Base-by-base conservation (phyloP, 2,113 vertebrate species). In the Alethe diademata region DNA sequence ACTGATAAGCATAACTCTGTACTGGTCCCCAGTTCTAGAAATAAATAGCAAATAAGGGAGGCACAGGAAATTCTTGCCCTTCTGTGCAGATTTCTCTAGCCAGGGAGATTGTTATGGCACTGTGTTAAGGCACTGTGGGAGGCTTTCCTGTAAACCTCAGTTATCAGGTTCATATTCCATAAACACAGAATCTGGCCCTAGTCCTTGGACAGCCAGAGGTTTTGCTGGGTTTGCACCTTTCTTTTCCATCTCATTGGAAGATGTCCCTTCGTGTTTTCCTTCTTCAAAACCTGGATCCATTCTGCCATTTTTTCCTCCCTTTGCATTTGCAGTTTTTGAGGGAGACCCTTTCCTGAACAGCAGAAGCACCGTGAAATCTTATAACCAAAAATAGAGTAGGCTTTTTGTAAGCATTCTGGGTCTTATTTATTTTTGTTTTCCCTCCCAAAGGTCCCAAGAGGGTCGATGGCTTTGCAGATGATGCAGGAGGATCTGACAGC, bases 401-500 rank as follows among this genome's bases (percentile, higher is more conserved):
- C 24, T 71, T 58, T 78, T 74, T 66, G 17, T 54, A 61, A 57
- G 48, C 14, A 8, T 78, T 54, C 90, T 78, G 48, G 4, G 22
- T 73, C 23, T 40, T 64, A 33, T 14, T 80, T 75, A 9, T 73
- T 29, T 71, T 23, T 71, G 23, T 42, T 24, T 67, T 18, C 8
- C 23, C 38, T 81, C 35, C 25, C 50, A 65, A 19, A 93, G 67
- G 71, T 80, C 75, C 35, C 15, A 6, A 69, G 50, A 79, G 76
- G 45, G 72, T 93, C 3, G 4, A 11, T 80, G 56, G 50, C 89
- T 86, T 75, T 88, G n/a, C 36, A 53, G 91, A 88, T 84, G 79
- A 95, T 69, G 64, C 53, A 56, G 89, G 64, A 91, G 50, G 71
- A 93, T 70, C 19, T 92, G 83, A 92, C 95, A 96, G 89, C 75